Conservation (phyloP, 2,797 vertebrate genomes). For the Diplodus sargus region DNA sequence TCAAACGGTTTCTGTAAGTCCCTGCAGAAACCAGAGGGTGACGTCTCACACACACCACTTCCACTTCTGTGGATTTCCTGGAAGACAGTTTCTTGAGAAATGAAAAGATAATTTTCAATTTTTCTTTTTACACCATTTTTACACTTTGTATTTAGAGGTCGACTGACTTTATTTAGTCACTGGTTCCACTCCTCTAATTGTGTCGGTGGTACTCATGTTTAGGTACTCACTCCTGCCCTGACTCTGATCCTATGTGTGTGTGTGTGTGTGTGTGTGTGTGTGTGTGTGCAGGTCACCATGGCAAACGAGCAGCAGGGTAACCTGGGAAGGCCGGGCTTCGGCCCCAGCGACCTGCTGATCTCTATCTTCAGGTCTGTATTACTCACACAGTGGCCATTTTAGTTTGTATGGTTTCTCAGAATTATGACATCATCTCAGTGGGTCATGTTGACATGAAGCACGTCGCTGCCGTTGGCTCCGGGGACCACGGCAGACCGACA, state of each 20-base stretch:
- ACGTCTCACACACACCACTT: background rate
- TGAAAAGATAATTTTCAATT: no score
- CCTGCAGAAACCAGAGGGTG: background rate
- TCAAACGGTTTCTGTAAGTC: no score
- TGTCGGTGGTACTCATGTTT: background rate
- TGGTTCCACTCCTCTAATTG: background rate
- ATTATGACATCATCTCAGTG: background rate
- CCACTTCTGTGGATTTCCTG: background rate
- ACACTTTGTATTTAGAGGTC: background rate
- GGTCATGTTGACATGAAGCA: background rate
- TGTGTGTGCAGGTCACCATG: conserved; percentile 76
- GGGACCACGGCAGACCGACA: background rate
- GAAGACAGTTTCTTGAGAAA: no score
- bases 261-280: conserved; percentile 60
- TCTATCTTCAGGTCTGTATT: conserved; percentile 84
- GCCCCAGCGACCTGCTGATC: conserved; percentile 85
- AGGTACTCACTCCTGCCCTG: conserved; percentile 83
- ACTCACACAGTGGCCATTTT: background rate
- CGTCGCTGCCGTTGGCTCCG: background rate
- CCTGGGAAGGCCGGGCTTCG: conserved; percentile 78
- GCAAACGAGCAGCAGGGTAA: conserved; percentile 85
- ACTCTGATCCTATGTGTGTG: conserved; percentile 66
- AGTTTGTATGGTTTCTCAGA: background rate
- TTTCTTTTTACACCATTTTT: no score
- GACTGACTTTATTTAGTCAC: background rate